phyloP scores from a whole-genome alignment of 1,140 invertebrate species.

The Lepidurus arcticus region DNA sequence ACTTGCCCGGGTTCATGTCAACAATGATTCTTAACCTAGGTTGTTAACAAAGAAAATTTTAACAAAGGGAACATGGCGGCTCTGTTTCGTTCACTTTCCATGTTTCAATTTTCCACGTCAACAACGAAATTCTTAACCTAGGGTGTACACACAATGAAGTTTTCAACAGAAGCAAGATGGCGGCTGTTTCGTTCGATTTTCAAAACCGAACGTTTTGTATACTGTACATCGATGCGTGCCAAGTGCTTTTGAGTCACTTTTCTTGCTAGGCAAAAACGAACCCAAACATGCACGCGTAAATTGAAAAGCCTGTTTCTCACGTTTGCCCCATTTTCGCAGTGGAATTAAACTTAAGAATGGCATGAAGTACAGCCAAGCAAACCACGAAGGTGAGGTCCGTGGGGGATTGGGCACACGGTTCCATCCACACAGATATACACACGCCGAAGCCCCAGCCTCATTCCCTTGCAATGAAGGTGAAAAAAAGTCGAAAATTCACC shows the following conservation, averaged over 20 bases:
- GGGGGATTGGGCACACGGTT: neutral
- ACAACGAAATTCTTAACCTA: too few species aligned
- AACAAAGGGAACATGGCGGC: too few species aligned
- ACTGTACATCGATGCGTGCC: neutral
- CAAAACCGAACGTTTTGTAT: neutral
- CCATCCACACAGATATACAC: neutral
- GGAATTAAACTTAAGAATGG: neutral
- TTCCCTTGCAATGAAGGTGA: neutral
- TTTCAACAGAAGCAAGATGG: too few species aligned
- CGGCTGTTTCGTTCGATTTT: neutral
- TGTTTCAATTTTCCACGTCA: too few species aligned
- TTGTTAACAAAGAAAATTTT: too few species aligned
- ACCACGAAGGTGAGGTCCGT: neutral
- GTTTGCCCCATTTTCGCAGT: neutral
- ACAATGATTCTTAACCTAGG: neutral
- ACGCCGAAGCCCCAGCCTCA: neutral
- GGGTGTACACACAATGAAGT: too few species aligned
- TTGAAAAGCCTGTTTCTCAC: neutral
- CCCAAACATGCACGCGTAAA: neutral
- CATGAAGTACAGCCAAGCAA: neutral
- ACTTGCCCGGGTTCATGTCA: neutral
- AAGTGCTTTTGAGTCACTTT: neutral
- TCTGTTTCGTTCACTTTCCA: too few species aligned
- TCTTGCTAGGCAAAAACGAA: neutral
- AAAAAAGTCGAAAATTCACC: neutral